Conservation (phyloP, 2,888 invertebrate genomes). For the Esperia sulphurella region DNA sequence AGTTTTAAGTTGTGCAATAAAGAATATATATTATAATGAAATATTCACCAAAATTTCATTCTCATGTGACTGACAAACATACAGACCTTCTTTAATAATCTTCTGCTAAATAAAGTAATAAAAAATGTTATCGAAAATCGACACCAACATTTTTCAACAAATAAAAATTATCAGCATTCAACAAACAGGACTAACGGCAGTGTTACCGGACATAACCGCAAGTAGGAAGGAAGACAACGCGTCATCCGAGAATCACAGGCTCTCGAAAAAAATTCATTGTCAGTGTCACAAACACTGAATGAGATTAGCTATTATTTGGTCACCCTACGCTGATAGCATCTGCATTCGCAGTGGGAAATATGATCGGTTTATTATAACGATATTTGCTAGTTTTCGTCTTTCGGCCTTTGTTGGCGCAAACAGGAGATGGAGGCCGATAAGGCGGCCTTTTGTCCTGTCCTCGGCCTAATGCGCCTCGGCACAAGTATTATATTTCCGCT, state of each 20-base stretch:
- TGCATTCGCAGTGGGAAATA: slow-evolving; percentile 46
- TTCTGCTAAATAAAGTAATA: too few species aligned
- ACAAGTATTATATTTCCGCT: slow-evolving; percentile 45
- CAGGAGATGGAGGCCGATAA: slow-evolving; percentile 36
- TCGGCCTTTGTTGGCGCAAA: slow-evolving; percentile 39
- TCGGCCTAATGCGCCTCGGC: slow-evolving; percentile 24
- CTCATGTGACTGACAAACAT: too few species aligned
- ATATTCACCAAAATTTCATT: too few species aligned
- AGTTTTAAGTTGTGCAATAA: too few species aligned
- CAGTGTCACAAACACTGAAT: slow-evolving; percentile 35
- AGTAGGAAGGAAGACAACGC: slow-evolving; percentile 25
- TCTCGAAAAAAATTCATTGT: slow-evolving; percentile 29
- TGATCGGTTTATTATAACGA: slow-evolving; percentile 74
- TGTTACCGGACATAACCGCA: slow-evolving; percentile 22
- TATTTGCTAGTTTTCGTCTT: slow-evolving; percentile 60
- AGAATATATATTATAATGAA: too few species aligned
- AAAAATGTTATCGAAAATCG: too few species aligned
- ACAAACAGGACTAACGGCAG: slow-evolving; percentile 5
- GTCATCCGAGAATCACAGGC: slow-evolving; percentile 27
- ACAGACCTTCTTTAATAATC: too few species aligned
- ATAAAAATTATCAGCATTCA: background rate
- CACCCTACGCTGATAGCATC: slow-evolving; percentile 58
- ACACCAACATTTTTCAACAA: slow-evolving; percentile 2
- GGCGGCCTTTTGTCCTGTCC: slow-evolving; percentile 25
- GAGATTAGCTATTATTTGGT: slow-evolving; percentile 63